Percentiles rank a stretch among this genome's conserved stretches.
Conservation (phyloP, 2,113 vertebrate species). For the Poecilia latipinna region DNA sequence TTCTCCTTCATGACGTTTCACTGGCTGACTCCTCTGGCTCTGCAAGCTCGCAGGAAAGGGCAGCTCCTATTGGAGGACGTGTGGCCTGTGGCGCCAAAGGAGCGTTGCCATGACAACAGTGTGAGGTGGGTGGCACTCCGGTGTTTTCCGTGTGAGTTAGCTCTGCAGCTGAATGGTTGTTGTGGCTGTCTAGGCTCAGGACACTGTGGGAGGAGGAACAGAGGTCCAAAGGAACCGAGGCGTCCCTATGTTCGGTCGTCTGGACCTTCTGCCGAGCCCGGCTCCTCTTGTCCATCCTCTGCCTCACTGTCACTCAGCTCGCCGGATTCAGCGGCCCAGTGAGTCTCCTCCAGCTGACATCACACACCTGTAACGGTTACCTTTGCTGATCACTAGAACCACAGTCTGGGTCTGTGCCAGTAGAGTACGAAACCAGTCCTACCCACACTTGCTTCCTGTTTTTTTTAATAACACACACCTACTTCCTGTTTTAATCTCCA, state of each 20-base stretch:
- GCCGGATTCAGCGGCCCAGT: conserved; percentile 95
- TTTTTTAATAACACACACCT: neutral
- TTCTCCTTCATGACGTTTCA: conserved; percentile 95
- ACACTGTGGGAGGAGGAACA: conserved; percentile 90
- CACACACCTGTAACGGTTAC: too few relatives aligned
- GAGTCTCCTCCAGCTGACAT: conserved; percentile 73
- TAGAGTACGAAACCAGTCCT: too few relatives aligned
- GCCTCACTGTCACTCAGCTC: conserved; percentile 91
- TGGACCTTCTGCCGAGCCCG: conserved; percentile 92
- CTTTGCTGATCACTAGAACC: too few relatives aligned
- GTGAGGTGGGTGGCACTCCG: conserved; percentile 81
- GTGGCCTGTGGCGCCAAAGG: conserved; percentile 87
- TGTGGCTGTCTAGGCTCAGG: conserved; percentile 78
- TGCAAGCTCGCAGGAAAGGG: conserved; percentile 84
- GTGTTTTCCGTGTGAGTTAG: neutral
- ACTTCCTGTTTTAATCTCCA: neutral
- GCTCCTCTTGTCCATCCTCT: conserved; percentile 91
- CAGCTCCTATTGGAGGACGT: conserved; percentile 87
- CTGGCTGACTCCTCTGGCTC: conserved; percentile 89
- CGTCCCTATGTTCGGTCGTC: conserved; percentile 86
- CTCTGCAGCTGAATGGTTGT: neutral
- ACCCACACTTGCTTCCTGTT: neutral
- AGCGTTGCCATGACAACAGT: conserved; percentile 88
- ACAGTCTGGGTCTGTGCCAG: too few relatives aligned
- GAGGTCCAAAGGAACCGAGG: conserved; percentile 79